phyloP scores from a whole-genome alignment of 2,113 vertebrate genomes.

The Symphodus melops region DNA sequence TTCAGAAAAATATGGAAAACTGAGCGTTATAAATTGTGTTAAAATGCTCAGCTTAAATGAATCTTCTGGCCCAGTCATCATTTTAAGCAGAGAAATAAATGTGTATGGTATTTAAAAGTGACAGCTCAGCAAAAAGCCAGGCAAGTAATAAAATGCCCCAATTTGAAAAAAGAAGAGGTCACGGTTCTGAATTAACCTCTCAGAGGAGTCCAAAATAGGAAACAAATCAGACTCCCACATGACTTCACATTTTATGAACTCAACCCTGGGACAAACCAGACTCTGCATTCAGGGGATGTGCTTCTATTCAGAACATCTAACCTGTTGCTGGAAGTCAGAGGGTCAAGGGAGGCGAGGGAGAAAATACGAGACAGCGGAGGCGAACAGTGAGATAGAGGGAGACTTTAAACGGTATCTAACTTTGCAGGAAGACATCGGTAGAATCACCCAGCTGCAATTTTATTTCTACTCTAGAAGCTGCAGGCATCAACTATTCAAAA shows the following conservation, averaged over 20 bases:
- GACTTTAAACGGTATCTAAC: constrained; percentile 17
- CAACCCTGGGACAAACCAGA: background rate
- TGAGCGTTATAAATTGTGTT: background rate
- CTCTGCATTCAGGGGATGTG: background rate
- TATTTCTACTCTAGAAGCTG: constrained; percentile 29
- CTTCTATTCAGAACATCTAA: constrained; percentile 1
- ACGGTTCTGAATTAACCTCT: constrained; percentile 11
- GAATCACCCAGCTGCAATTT: constrained; percentile 35
- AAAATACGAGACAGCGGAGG: background rate
- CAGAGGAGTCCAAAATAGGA: background rate
- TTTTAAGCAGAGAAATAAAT: constrained; percentile 20
- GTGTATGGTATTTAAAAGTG: background rate
- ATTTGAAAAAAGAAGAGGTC: constrained; percentile 28
- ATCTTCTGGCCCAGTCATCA: background rate
- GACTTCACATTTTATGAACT: background rate
- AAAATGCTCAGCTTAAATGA: background rate
- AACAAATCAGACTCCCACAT: background rate
- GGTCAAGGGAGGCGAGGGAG: background rate
- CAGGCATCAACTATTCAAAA: constrained; percentile 7
- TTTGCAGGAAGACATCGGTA: constrained; percentile 5
- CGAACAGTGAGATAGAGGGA: background rate
- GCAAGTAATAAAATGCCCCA: constrained; percentile 15
- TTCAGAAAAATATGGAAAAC: background rate
- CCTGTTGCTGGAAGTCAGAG: background rate
- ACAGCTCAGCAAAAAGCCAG: constrained; percentile 25